A percentile compares a stretch with the other conserved stretches of the same genome.
Conservation (phyloP, 1,140 invertebrate species). For the Aplysia californica region DNA sequence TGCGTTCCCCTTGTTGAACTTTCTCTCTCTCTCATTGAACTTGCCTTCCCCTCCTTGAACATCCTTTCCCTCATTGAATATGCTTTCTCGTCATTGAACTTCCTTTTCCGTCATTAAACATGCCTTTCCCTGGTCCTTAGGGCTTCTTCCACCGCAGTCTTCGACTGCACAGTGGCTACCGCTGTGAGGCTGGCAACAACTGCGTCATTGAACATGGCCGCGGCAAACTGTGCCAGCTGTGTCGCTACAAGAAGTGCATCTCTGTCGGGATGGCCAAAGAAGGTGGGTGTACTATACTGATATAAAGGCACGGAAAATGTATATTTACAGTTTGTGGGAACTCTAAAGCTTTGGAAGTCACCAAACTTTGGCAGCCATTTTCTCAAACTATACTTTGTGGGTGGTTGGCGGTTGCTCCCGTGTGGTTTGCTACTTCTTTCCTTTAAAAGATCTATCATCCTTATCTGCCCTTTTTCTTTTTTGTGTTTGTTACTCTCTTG, state of each 20-base stretch:
- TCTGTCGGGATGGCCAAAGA: conserved; percentile 17
- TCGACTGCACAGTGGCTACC: background rate
- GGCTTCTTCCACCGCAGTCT: conserved; percentile 22
- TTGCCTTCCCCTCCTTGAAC: background rate
- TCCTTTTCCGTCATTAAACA: background rate
- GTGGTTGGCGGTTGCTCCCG: too few relatives aligned
- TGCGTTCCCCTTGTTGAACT: too few relatives aligned
- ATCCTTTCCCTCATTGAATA: background rate
- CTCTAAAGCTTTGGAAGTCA: too few relatives aligned
- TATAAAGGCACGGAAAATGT: background rate
- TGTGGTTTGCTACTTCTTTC: too few relatives aligned
- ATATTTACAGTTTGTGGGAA: too few relatives aligned
- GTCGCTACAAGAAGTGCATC: conserved; percentile 13
- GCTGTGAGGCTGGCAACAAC: background rate
- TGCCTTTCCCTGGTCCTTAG: background rate
- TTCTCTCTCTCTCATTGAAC: background rate
- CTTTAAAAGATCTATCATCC: too few relatives aligned
- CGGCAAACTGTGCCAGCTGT: conserved; percentile 3
- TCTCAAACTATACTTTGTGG: too few relatives aligned
- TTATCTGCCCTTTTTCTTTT: too few relatives aligned
- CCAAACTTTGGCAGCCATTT: too few relatives aligned
- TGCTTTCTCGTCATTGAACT: background rate
- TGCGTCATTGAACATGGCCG: conserved; percentile 12
- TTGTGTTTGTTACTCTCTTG: too few relatives aligned
- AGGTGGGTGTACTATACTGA: background rate